phyloP scores from a whole-genome alignment of 2,888 invertebrate species.

The Tiliacea citrago region DNA sequence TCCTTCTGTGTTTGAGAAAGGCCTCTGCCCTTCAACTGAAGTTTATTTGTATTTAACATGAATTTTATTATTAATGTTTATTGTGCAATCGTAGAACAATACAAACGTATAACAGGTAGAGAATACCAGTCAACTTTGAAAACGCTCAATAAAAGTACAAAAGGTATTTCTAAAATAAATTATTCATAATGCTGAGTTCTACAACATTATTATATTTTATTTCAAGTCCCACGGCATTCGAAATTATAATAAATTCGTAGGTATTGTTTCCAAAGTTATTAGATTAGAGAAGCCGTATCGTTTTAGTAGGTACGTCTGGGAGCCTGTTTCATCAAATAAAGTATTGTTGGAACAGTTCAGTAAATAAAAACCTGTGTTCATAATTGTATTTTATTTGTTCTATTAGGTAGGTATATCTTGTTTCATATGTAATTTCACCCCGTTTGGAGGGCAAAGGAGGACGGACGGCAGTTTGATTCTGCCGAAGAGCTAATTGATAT shows the following conservation, averaged over 20 bases:
- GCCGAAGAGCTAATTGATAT: background rate
- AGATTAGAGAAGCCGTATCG: conserved; percentile 46
- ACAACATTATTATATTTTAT: conserved; percentile 42
- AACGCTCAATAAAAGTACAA: conserved; percentile 21
- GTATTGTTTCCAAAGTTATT: conserved; percentile 49
- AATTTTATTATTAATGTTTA: too few species aligned
- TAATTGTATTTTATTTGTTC: conserved; percentile 27
- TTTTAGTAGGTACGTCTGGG: conserved; percentile 6
- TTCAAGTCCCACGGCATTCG: conserved; percentile 23
- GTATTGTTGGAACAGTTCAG: conserved; percentile 21
- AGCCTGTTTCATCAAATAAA: conserved; percentile 39
- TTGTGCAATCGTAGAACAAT: too few species aligned
- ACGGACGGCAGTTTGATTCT: background rate
- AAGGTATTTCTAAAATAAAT: conserved; percentile 37
- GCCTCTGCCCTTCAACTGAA: too few species aligned
- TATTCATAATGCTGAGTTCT: conserved; percentile 26
- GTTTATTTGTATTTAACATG: too few species aligned
- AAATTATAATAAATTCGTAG: conserved; percentile 53
- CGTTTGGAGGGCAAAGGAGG: background rate
- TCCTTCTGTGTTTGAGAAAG: too few species aligned
- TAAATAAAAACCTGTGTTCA: conserved; percentile 36
- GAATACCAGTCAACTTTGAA: conserved; percentile 4
- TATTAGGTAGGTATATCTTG: conserved; percentile 5
- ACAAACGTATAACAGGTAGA: background rate
- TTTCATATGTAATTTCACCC: conserved; percentile 1